Evolutionary conservation across 1,140 invertebrate genomes (phyloP), one percentile per base, ranked within the genome.

Genomic region (Halyomorpha halys): DNA sequence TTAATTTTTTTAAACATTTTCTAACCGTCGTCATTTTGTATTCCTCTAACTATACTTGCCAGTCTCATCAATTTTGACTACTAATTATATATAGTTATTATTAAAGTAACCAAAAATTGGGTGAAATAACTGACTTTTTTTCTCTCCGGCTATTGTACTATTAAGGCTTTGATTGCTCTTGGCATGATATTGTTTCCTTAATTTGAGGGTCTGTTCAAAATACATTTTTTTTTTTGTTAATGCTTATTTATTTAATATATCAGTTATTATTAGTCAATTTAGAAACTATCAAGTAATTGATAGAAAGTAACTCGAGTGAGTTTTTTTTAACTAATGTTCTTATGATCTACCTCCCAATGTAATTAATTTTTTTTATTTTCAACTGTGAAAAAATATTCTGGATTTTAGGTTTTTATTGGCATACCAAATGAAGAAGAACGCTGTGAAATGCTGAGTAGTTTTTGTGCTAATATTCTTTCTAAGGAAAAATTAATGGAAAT

Each of bases 331-430:
- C 16, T 65, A 73, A 77, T 23, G 68, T 79, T 54, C 77, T 73
- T 45, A 76, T 74, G 21, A 77, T 75, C 4, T 73, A 73, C 51
- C 63, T 70, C 11, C 71, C 73, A 0, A 70, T 75, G 49, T 60
- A 64, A 4, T 25, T 79, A 19, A 72, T 78, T 66, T 65, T 19
- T 19, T 4, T 18, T 71, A 18, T 71, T 73, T 44, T n/a, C 44
- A 39, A 30, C 2, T 66, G 74, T 8, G 69, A 73, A 60, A 71
- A 75, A 56, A 72, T 72, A 16, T 75, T 69, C 4, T 71, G 76
- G 39, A 61, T 75, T 83, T 44, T 81, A 87, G 72, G 85, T 88
- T 66, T 74, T 78, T 61, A 83, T 90, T 65, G 82, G 85, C 66
- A 73, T 84, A 30, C 86, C 86, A 6, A 86, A 78, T n/a, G 70